These are phyloP conservation scores for Chesias legatella DNA, from an alignment of 2,888 invertebrate species.

Conservation along the genomic window DNA sequence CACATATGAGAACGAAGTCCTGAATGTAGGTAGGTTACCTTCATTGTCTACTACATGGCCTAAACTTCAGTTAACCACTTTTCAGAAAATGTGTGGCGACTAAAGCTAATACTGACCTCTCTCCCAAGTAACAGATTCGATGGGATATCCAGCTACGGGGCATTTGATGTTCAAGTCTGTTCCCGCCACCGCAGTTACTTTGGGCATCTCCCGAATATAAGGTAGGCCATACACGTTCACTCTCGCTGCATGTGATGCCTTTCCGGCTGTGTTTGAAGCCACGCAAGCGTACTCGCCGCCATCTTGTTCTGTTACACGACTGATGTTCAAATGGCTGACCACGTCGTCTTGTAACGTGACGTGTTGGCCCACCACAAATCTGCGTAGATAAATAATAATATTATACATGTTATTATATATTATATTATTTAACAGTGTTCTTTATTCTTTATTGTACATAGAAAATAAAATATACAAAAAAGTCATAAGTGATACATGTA, in stretches of 20 bases:
- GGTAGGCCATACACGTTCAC: constrained; percentile 94
- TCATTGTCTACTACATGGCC: too few species aligned
- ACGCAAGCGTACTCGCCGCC: constrained; percentile 94
- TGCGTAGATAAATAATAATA: constrained; percentile 39
- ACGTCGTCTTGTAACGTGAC: constrained; percentile 95
- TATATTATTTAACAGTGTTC: too few species aligned
- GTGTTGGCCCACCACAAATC: constrained; percentile 94
- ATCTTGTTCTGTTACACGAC: constrained; percentile 92
- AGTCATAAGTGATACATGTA: too few species aligned
- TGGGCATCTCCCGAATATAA: constrained; percentile 92
- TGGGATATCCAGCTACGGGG: constrained; percentile 94
- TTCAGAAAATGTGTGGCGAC: too few species aligned
- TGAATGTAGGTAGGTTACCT: too few species aligned
- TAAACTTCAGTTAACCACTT: too few species aligned
- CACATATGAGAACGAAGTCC: too few species aligned
- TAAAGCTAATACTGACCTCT: constrained; percentile 81
- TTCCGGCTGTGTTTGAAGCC: constrained; percentile 90
- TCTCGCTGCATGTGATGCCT: constrained; percentile 89
- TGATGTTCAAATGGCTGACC: constrained; percentile 95
- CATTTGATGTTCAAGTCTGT: constrained; percentile 92
- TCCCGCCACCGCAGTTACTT: constrained; percentile 92
- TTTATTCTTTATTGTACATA: too few species aligned
- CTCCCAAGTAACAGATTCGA: constrained; percentile 93
- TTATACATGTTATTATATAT: background rate
- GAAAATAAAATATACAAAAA: too few species aligned